These are phyloP conservation scores for Echinarachnius parma DNA, from an alignment of 53 echinoderm and acorn worm species.

Conservation along the genomic window DNA sequence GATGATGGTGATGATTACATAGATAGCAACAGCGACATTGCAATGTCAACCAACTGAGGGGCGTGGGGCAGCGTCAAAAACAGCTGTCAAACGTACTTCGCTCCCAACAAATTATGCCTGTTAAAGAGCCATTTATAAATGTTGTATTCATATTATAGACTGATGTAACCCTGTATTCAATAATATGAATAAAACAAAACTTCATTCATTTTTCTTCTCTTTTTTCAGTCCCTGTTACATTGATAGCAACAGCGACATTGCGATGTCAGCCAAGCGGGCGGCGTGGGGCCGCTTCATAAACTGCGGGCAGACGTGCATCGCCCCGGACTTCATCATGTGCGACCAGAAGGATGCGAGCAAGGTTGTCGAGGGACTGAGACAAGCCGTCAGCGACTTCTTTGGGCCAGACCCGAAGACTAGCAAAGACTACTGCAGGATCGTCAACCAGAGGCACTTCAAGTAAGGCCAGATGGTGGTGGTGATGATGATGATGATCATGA, in stretches of 20 bases:
- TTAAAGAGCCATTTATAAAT: too few relatives aligned
- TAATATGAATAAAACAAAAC: too few relatives aligned
- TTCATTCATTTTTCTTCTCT: too few relatives aligned
- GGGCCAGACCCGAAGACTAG: constrained; percentile 66
- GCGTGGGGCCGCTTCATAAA: constrained; percentile 78
- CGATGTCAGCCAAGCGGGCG: constrained; percentile 47
- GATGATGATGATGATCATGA: constrained; percentile 37
- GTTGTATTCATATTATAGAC: too few relatives aligned
- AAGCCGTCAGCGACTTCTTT: constrained; percentile 55
- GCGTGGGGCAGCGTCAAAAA: constrained; percentile 76
- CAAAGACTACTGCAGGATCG: constrained; percentile 63
- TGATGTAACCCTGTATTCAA: too few relatives aligned
- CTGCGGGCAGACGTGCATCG: constrained; percentile 84
- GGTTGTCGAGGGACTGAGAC: constrained; percentile 39
- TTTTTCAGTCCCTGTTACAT: constrained; percentile 63
- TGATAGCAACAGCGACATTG: constrained; percentile 52
- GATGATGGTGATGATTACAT: too few relatives aligned
- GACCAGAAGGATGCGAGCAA: constrained; percentile 37
- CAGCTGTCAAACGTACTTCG: constrained; percentile 81
- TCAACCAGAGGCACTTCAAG: constrained; percentile 84
- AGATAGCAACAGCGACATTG: constrained; percentile 52
- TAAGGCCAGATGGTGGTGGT: constrained; percentile 60
- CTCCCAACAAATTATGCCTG: too few relatives aligned
- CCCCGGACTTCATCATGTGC: constrained; percentile 82
- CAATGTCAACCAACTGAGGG: constrained; percentile 44